Evolutionary conservation across 1,140 invertebrate genomes (phyloP).

Genomic region (Pantala flavescens): DNA sequence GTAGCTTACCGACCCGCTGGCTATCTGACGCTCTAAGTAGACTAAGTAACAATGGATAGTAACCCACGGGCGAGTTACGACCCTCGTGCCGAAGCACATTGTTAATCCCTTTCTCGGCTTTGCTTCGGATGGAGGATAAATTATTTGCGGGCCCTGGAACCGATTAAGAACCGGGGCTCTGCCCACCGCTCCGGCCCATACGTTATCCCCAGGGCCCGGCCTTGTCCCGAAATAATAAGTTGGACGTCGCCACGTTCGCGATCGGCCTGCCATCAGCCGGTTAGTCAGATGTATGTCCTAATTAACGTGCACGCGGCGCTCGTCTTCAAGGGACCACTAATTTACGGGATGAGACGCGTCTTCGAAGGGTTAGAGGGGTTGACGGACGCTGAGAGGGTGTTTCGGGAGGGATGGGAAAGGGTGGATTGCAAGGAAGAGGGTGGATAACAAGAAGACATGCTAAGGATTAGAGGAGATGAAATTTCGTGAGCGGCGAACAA

Average conservation of each 20-base stretch:
- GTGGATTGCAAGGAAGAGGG: not conserved
- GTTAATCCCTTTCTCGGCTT: conserved; percentile 1
- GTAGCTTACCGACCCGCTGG: too few species aligned
- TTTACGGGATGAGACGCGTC: not conserved
- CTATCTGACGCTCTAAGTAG: too few species aligned
- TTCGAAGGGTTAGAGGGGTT: not conserved
- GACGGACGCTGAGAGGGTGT: not conserved
- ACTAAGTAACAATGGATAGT: too few species aligned
- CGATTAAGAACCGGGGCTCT: not conserved
- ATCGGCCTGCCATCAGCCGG: not conserved
- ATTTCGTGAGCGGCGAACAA: too few species aligned
- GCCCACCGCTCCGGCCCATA: not conserved
- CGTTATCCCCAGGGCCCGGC: not conserved
- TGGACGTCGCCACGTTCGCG: not conserved
- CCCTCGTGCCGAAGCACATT: not conserved
- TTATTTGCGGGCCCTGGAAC: not conserved
- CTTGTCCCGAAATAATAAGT: conserved; percentile 6
- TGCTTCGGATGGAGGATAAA: not conserved
- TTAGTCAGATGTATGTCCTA: conserved; percentile 1
- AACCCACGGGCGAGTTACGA: not conserved
- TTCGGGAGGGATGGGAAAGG: not conserved
- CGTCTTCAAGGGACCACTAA: not conserved
- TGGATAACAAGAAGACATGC: too few species aligned
- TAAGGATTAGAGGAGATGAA: too few species aligned
- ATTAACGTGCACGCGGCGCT: not conserved